Percentiles rank a stretch among this genome's conserved stretches.
phyloP scores from a whole-genome alignment of 2,797 vertebrate genomes.

The Coracias cyanogaster region DNA sequence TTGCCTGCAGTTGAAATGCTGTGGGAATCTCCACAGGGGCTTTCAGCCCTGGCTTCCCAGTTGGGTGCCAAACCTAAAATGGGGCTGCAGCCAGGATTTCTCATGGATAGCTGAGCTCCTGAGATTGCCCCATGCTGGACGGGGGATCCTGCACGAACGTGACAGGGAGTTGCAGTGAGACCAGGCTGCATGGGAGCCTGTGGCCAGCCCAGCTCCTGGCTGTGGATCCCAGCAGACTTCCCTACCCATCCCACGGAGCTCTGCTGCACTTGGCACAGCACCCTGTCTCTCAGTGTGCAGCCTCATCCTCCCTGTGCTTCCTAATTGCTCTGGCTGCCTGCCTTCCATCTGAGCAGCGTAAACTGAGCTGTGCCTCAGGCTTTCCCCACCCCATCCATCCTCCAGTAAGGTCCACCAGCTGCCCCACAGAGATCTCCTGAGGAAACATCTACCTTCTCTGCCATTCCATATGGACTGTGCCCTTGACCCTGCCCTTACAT shows the following conservation, averaged over 20 bases:
- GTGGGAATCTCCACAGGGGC: not conserved
- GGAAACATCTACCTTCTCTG: not conserved
- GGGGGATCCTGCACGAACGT: not conserved
- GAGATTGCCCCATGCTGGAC: rapidly evolving
- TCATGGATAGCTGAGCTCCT: not conserved
- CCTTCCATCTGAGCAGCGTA: not conserved
- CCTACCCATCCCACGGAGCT: not conserved
- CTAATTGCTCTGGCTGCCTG: not conserved
- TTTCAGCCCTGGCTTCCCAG: not conserved
- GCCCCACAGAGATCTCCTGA: not conserved
- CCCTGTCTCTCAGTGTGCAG: rapidly evolving
- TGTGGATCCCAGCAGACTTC: not conserved
- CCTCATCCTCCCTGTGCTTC: not conserved
- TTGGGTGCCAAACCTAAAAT: not conserved
- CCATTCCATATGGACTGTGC: rapidly evolving
- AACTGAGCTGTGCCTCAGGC: not conserved
- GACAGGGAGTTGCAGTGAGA: not conserved
- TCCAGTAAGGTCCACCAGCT: not conserved
- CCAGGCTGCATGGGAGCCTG: rapidly evolving
- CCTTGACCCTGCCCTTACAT: not conserved
- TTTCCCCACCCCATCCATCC: not conserved
- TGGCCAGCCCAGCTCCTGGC: not conserved
- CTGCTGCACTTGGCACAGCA: not conserved
- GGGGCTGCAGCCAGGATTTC: not conserved
- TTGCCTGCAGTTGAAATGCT: not conserved